Evolutionary conservation across 2,888 invertebrate genomes (phyloP).

Genomic region (Leptinotarsa juncta): DNA sequence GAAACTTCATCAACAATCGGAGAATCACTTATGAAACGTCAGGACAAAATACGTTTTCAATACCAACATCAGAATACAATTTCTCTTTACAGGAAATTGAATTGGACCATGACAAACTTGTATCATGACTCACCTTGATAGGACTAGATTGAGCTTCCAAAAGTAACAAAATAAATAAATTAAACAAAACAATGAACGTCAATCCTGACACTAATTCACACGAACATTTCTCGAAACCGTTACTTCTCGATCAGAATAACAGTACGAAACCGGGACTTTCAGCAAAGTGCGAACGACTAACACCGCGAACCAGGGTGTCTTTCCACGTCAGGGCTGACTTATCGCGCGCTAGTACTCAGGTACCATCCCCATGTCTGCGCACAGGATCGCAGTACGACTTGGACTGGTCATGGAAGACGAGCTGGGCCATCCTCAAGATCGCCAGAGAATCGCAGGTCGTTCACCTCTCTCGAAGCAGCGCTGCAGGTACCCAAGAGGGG

Average conservation of each 20-base stretch:
- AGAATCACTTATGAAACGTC: too few relatives aligned
- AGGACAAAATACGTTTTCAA: too few relatives aligned
- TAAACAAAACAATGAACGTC: conserved; percentile 36
- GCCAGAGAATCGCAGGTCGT: conserved; percentile 59
- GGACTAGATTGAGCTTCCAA: conserved; percentile 42
- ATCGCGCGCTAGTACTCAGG: conserved; percentile 58
- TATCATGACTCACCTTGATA: conserved; percentile 38
- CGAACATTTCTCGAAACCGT: conserved; percentile 41
- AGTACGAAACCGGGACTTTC: conserved; percentile 13
- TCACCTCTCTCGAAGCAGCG: conserved; percentile 59
- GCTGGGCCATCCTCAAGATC: conserved; percentile 62
- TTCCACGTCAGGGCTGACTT: conserved; percentile 29
- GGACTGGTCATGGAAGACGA: conserved; percentile 57
- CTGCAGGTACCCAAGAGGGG: conserved; percentile 61
- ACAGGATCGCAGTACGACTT: conserved; percentile 59
- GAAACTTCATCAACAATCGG: too few relatives aligned
- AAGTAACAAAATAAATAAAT: conserved; percentile 44
- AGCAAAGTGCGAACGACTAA: background rate
- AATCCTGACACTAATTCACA: conserved; percentile 47
- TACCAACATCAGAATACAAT: too few relatives aligned
- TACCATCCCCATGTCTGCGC: conserved; percentile 60
- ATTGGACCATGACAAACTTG: background rate
- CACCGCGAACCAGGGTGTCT: background rate
- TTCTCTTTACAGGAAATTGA: background rate
- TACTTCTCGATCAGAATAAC: conserved; percentile 17